A percentile compares a stretch with the other conserved stretches of the same genome.
Conservation (phyloP, 2,113 vertebrate species). For the Triplophysa dalaica region DNA sequence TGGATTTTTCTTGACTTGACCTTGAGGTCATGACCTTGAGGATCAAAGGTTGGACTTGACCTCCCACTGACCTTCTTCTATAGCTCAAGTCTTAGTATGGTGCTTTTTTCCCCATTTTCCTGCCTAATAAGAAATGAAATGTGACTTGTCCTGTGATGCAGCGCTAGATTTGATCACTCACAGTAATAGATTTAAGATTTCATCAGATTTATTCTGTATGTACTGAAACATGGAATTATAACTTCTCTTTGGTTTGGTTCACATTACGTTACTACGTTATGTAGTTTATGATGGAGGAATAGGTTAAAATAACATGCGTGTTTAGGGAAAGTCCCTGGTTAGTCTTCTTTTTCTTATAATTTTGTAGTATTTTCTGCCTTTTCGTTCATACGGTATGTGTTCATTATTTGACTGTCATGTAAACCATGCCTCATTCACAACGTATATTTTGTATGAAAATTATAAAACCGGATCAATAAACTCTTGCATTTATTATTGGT, state of each 20-base stretch:
- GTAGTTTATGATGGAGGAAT: slow-evolving; percentile 42
- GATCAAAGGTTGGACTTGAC: slow-evolving; percentile 12
- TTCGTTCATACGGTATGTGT: too few species aligned
- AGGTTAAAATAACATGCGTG: slow-evolving; percentile 45
- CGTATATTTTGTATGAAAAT: too few species aligned
- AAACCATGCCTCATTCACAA: too few species aligned
- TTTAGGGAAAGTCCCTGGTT: slow-evolving; percentile 65
- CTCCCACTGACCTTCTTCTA: slow-evolving; percentile 38
- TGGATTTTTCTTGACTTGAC: neutral
- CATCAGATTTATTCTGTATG: neutral
- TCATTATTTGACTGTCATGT: too few species aligned
- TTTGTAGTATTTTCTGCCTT: too few species aligned
- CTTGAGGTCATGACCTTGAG: slow-evolving; percentile 12
- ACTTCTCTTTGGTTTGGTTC: too few species aligned
- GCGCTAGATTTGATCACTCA: too few species aligned
- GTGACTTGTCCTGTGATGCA: neutral
- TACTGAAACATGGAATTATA: neutral
- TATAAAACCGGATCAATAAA: too few species aligned
- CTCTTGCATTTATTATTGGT: too few species aligned
- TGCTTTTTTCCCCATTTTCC: slow-evolving; percentile 32
- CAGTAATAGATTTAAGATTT: too few species aligned
- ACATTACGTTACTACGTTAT: too few species aligned
- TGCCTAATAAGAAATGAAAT: slow-evolving; percentile 48
- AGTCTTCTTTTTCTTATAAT: neutral
- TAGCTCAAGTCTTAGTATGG: neutral